Percentiles rank a stretch among this genome's conserved stretches.
Conservation (phyloP, 2,797 vertebrate genomes). For the Mastacembelus armatus region DNA sequence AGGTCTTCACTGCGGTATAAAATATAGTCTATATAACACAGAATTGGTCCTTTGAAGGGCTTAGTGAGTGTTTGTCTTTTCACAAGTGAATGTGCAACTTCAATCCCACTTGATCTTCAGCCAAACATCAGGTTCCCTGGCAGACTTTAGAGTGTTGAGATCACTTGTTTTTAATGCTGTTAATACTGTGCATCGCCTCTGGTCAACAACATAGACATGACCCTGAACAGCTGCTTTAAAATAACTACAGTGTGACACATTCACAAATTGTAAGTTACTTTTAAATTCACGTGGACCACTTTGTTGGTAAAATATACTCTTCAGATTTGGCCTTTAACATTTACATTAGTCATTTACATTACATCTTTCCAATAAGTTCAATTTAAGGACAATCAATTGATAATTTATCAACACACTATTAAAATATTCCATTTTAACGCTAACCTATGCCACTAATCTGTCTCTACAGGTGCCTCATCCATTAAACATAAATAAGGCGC, state of each 20-base stretch:
- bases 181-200: slow-evolving; percentile 33
- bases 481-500: slow-evolving; percentile 54
- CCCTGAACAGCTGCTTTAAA: slow-evolving; percentile 12
- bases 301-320: too few species aligned
- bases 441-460: slow-evolving; percentile 18
- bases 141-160: slow-evolving; percentile 43
- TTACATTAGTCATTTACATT: background rate
- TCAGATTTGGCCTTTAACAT: background rate
- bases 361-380: too few species aligned
- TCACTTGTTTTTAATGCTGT: slow-evolving; percentile 39
- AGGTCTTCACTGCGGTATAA: slow-evolving; percentile 50
- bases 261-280: too few species aligned
- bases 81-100: slow-evolving; percentile 44
- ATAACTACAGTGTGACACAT: background rate
- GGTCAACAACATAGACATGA: slow-evolving; percentile 37
- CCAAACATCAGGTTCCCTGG: slow-evolving; percentile 58
- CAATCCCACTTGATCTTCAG: slow-evolving; percentile 56
- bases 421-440: slow-evolving; percentile 27
- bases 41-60: slow-evolving; percentile 67
- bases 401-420: slow-evolving; percentile 53
- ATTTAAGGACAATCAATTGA: too few species aligned
- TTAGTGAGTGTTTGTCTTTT: slow-evolving; percentile 48
- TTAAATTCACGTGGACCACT: too few species aligned
- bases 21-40: slow-evolving; percentile 53
- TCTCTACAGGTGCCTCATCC: slow-evolving; percentile 59